Evolutionary conservation across 2,113 vertebrate species (phyloP).

Genomic region (Menidia beryllina): DNA sequence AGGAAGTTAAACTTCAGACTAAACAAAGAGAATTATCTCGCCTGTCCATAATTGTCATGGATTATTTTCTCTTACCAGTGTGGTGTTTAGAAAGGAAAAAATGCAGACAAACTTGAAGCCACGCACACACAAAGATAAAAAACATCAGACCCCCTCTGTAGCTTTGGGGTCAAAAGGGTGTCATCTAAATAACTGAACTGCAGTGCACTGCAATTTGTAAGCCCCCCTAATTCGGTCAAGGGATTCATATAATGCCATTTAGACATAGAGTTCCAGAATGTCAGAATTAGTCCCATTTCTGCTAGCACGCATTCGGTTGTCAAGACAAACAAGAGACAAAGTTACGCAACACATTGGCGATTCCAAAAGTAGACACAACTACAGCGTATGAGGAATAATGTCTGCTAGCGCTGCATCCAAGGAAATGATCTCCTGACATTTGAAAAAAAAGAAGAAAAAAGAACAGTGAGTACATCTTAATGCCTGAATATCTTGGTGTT

Average conservation of each 20-base stretch:
- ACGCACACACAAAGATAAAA: slow-evolving; percentile 7
- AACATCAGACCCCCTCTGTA: slow-evolving; percentile 18
- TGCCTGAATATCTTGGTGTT: slow-evolving; percentile 44
- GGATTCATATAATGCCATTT: slow-evolving; percentile 39
- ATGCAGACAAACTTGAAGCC: slow-evolving; percentile 4
- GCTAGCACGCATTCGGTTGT: slow-evolving; percentile 9
- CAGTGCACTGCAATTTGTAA: slow-evolving; percentile 21
- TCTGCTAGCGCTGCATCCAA: slow-evolving; percentile 11
- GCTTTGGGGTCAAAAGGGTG: slow-evolving; percentile 11
- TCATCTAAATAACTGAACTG: slow-evolving; percentile 37
- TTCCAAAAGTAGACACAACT: slow-evolving; percentile 36
- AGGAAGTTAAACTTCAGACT: slow-evolving; percentile 10
- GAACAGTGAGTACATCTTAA: slow-evolving; percentile 24
- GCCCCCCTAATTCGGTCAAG: background rate
- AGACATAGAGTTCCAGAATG: slow-evolving; percentile 24
- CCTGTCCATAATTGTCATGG: background rate
- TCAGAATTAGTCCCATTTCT: slow-evolving; percentile 25
- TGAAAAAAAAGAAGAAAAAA: slow-evolving; percentile 26
- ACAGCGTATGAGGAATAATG: slow-evolving; percentile 17
- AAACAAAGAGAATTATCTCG: background rate
- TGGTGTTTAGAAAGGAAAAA: background rate
- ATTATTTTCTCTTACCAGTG: background rate
- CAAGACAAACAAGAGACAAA: slow-evolving; percentile 40
- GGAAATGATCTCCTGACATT: slow-evolving; percentile 8
- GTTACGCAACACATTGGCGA: slow-evolving; percentile 23